Conservation (phyloP, 2,888 invertebrate genomes). For the Eueremaeus valkanovi region DNA sequence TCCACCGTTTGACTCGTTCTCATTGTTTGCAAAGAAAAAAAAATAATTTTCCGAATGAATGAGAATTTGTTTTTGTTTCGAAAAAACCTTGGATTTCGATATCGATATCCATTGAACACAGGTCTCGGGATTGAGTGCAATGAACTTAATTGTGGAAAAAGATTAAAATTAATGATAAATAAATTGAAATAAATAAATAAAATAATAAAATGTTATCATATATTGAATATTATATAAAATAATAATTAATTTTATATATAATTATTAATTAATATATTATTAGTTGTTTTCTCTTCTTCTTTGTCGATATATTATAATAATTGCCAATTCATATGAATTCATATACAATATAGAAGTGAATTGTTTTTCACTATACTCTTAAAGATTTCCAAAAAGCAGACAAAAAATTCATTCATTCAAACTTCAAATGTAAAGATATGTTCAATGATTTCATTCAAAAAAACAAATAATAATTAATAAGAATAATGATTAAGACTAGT, state of each 20-base stretch:
- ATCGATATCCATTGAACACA: background rate
- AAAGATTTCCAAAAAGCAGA: slow-evolving; percentile 14
- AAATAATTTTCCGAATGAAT: background rate
- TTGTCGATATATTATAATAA: background rate
- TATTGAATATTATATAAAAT: background rate
- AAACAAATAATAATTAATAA: background rate
- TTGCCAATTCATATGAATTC: background rate
- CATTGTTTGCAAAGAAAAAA: background rate
- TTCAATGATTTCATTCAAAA: background rate
- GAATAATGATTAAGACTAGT: background rate
- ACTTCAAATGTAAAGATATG: background rate
- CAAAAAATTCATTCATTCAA: background rate
- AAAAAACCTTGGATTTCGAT: background rate
- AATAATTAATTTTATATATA: background rate
- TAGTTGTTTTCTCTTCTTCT: background rate
- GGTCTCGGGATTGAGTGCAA: slow-evolving; percentile 9
- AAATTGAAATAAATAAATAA: background rate
- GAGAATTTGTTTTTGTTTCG: background rate
- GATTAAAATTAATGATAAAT: background rate
- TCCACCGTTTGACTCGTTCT: too few species aligned
- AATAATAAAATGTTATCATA: background rate
- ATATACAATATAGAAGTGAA: background rate
- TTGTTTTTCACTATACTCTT: background rate
- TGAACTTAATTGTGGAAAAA: background rate
- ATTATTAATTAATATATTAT: background rate